Percentiles rank a stretch among this genome's conserved stretches.
Evolutionary conservation across 2,113 vertebrate genomes (phyloP).

Genomic region (Glaucomys volans): DNA sequence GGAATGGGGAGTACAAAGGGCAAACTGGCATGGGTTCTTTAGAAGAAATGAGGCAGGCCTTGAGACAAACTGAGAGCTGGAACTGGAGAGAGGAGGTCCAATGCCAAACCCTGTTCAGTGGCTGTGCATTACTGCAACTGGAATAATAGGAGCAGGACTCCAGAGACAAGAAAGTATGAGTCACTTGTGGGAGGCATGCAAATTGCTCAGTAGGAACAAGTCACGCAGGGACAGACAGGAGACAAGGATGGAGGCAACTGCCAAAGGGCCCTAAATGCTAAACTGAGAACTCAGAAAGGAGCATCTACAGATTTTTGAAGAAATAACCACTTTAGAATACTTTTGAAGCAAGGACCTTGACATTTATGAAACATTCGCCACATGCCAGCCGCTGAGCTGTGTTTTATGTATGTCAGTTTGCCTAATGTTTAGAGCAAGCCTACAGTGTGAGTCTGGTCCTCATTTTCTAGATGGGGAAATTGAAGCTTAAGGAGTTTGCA

Average conservation of each 20-base stretch:
- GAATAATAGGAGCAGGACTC: not conserved
- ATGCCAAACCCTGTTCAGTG: not conserved
- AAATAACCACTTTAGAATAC: not conserved
- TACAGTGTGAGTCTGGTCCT: not conserved
- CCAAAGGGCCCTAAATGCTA: not conserved
- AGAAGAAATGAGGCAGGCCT: not conserved
- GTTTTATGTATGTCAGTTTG: not conserved
- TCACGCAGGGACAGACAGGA: slow-evolving; percentile 30
- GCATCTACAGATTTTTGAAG: not conserved
- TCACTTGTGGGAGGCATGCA: slow-evolving; percentile 15
- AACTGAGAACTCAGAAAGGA: not conserved
- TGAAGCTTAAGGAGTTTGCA: not conserved
- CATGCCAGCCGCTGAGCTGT: not conserved
- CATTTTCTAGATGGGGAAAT: not conserved
- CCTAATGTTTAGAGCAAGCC: not conserved
- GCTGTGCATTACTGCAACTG: not conserved
- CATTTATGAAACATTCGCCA: not conserved
- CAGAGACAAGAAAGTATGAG: not conserved
- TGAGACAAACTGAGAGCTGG: not conserved
- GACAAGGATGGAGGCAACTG: not conserved
- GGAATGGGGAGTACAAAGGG: not conserved
- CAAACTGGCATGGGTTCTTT: not conserved
- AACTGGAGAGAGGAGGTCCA: not conserved
- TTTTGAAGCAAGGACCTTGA: slow-evolving; percentile 18
- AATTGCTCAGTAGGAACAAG: slow-evolving; percentile 46